Evolutionary conservation across 2,113 vertebrate species (phyloP), one percentile per base, ranked within the genome.

Genomic region (Mirounga angustirostris): DNA sequence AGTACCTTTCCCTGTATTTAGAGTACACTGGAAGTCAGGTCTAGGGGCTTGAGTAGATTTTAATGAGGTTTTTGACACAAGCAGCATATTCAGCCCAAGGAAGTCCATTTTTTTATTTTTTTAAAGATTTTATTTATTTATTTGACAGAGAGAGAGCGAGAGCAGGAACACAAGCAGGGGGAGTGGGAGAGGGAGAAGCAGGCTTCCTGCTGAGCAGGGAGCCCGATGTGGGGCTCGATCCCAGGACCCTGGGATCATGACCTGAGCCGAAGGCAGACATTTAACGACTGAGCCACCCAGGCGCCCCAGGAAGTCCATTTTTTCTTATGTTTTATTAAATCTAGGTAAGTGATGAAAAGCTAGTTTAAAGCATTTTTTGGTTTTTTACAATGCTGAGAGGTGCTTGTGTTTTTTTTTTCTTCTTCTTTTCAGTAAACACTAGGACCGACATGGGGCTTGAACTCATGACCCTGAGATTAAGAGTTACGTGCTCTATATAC

Each of bases 291-390:
- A 40, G 40, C 40, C 40, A 40, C 40, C 40, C 40, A 40, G 40
- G 40, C 40, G 26, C 22, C 50, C 26, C 83, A 78, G 36, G 21
- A 79, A 92, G 28, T 84, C 5, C 26, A 52, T 58, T 87, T 33
- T 93, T 91, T 84, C 63, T 74, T 65, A 36, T 0, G 14, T 84
- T 94, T 94, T 95, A 61, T 78, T 69, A 78, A 82, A 52, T 94
- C 30, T 54, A 46, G 12, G 50, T 73, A 84, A n/a, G 24, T 69
- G 40, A 56, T 93, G 11, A 76, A 90, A 87, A 86, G 43, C 59
- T 73, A 30, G 21, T 90, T 54, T 74, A 67, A 89, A 78, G 33
- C 5, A 8, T 12, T 81, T 95, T 61, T 91, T 61, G 8, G 19
- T 83, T 69, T 58, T 90, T 89, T 8, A 61, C 9, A 81, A 7